Conservation (phyloP, 1,140 invertebrate genomes). For the Caenorhabditis briggsae region DNA sequence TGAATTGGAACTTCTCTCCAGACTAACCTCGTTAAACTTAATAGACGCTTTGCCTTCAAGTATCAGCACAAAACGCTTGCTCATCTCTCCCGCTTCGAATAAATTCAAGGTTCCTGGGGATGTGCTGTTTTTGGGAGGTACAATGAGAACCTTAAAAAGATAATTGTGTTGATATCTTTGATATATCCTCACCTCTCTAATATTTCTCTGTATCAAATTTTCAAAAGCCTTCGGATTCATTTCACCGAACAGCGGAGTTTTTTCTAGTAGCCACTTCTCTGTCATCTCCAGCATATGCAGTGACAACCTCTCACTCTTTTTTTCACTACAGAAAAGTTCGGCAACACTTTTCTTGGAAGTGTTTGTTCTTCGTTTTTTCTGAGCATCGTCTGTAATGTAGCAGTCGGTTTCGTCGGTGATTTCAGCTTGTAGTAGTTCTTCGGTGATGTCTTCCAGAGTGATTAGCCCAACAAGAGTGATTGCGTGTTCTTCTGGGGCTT, state of each 20-base stretch:
- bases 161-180: not conserved
- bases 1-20: not conserved
- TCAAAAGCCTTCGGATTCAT: constrained; percentile 42
- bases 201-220: constrained; percentile 29
- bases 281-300: constrained; percentile 45
- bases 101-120: constrained; percentile 32
- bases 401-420: constrained; percentile 33
- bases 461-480: constrained; percentile 14
- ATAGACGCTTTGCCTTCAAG: constrained; percentile 38
- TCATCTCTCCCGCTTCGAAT: constrained; percentile 23
- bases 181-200: not conserved
- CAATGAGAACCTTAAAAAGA: not conserved
- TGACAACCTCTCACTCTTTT: constrained; percentile 21
- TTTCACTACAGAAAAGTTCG: constrained; percentile 21
- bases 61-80: constrained; percentile 29
- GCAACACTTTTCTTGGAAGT: constrained; percentile 26
- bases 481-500: not conserved
- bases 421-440: constrained; percentile 28
- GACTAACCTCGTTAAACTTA: constrained; percentile 6
- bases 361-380: constrained; percentile 25
- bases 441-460: constrained; percentile 19
- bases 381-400: constrained; percentile 16
- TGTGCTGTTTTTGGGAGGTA: constrained; percentile 23
- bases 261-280: constrained; percentile 20
- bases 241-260: not conserved